Percentiles rank a stretch among this genome's conserved stretches.
Evolutionary conservation across 2,888 invertebrate genomes (phyloP).

Genomic region (Cylindroiulus punctatus): DNA sequence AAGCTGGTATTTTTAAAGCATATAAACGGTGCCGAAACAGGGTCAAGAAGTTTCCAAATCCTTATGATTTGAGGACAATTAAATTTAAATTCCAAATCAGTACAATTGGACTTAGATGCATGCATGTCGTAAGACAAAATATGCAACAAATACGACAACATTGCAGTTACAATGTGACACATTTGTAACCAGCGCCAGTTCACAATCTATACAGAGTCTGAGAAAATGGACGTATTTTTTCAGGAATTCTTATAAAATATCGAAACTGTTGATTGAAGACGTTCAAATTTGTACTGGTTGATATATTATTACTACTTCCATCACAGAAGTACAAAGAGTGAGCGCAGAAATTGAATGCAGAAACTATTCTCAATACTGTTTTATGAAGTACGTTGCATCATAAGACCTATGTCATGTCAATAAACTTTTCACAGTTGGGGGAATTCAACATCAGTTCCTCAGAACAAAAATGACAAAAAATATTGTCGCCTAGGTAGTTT

Average conservation of each 20-base stretch:
- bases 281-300: not conserved
- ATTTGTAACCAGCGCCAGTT: too few species aligned
- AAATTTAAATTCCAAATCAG: too few species aligned
- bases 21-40: not conserved
- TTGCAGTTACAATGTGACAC: too few species aligned
- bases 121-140: too few species aligned
- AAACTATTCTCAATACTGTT: not conserved
- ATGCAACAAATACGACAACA: too few species aligned
- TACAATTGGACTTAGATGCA: too few species aligned
- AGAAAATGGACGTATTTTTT: not conserved
- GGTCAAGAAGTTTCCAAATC: not conserved
- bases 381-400: not conserved
- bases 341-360: not conserved
- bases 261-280: not conserved
- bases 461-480: too few species aligned
- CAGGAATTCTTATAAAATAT: not conserved
- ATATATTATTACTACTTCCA: slow-evolving; percentile 16
- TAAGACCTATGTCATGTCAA: not conserved
- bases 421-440: not conserved
- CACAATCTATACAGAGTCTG: too few species aligned
- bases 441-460: too few species aligned
- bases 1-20: not conserved
- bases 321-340: slow-evolving; percentile 4
- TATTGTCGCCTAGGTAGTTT: too few species aligned
- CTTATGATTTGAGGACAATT: too few species aligned